Evolutionary conservation across 2,797 vertebrate species (phyloP), one percentile per base, ranked within the genome.

Genomic region (Lerista edwardsae): DNA sequence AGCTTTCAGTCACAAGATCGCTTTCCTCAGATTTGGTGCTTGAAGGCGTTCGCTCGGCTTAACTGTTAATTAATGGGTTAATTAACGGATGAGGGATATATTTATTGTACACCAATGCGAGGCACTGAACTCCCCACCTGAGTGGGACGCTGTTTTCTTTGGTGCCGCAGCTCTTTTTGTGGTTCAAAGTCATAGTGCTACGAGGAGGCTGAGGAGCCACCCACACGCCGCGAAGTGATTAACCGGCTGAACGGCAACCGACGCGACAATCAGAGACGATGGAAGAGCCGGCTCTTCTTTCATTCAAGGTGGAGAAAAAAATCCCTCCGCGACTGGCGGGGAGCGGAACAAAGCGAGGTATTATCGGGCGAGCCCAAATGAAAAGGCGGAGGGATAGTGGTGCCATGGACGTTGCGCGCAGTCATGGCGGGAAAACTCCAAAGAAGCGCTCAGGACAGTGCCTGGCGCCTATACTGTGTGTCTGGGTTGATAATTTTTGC

Each of bases 361-460:
- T 7, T 11, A 7, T 11, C 10, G 10, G 47, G 78, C 6, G 34
- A 31, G n/a, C 44, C 4, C 47, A 75, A 86, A 68, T 51, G 1
- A 0, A 74, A 2, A 55, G 86, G n/a, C 1, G 89, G 36, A 68
- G 3, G 27, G 21, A 44, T 31, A n/a, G 27, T 12, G 27, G 11
- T 10, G 12, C 2, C n/a, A n/a, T n/a, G 11, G 12, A 75, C 36
- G 57, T 1, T 19, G 6, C 23, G 14, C 7, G 8, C 1, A 3
- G 15, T 2, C 10, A 9, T 55, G 59, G 85, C 80, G 80, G 85
- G 85, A 82, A 77, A 47, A 36, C 6, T 15, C 12, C 6, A 47
- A 64, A 15, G 39, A 25, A 10, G 15, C 27, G 68, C 47, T 1
- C 9, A 25, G 36, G 19, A 15, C 19, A 14, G 17, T 3, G 14